Evolutionary conservation across 2,888 invertebrate species (phyloP), one percentile per base, ranked within the genome.

Genomic region (Eubasilissa splendida): DNA sequence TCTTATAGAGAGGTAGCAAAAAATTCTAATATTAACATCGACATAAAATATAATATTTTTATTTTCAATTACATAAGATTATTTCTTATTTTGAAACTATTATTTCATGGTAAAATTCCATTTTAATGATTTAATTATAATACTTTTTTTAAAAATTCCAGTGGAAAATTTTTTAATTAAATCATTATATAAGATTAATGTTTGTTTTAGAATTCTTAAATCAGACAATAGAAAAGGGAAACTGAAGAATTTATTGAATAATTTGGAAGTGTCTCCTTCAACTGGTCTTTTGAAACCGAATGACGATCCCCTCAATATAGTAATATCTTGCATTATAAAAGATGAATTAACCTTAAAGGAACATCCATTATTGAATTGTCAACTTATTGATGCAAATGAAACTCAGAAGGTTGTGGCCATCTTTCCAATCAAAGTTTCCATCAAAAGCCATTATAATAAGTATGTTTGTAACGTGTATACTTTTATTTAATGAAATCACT

Each of bases 341-440:
- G 71, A 77, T 4, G 73, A 80, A 50, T 3, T 66, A 31, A 58
- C 63, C 11, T 59, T 77, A 4, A 52, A 33, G 42, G 65, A 80
- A 14, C 22, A 63, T 31, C 76, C 71, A 14, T 9, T 77, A 5
- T n/a, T 80, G 14, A 52, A 63, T 22, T 77, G 80, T 33, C 73
- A 80, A 22, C 56, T 80, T 12, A 70, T 80, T 11, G 80, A 80
- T 9, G 71, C 76, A 14, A 59, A 68, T 5, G 65, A 73, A 31
- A 42, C 14, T 3, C 80, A 80, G 63, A 73, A 66, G 14, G 63
- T 76, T 50, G 71, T 80, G 4, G 77, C 80, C 1, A 53, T 66
- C 11, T 77, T 80, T 54, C 77, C 80, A 10, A 63, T 80, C 14
- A 71, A 80, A n/a, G 66, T 80, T 4, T 65, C 77, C n/a, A 52